Conservation (phyloP, 2,797 vertebrate species). For the Graptemys geographica region DNA sequence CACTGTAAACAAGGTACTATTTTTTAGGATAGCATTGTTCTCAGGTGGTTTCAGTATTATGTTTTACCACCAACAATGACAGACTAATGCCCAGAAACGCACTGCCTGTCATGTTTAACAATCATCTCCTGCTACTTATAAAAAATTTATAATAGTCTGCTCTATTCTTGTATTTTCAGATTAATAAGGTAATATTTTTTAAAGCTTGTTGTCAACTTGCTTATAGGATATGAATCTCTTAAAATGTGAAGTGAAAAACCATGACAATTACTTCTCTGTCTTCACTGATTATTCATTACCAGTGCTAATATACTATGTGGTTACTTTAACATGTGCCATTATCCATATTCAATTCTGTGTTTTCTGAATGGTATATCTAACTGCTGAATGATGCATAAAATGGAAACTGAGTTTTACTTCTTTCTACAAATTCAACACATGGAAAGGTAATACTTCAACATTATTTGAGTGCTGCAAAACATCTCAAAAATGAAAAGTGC, state of each 20-base stretch:
- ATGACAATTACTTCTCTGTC: neutral
- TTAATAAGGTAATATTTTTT: neutral
- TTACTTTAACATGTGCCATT: neutral
- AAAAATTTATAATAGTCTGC: neutral
- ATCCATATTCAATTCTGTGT: neutral
- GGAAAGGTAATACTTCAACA: neutral
- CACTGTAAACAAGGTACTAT: neutral
- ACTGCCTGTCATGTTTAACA: neutral
- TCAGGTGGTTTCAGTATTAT: neutral
- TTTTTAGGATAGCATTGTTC: neutral
- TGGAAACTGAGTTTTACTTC: neutral
- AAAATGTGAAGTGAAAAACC: neutral
- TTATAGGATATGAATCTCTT: neutral
- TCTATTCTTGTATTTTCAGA: neutral
- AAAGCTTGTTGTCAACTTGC: neutral
- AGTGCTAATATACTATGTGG: neutral
- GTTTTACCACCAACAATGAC: neutral
- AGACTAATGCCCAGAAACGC: neutral
- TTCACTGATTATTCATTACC: neutral
- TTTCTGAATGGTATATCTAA: neutral
- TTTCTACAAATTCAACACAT: neutral
- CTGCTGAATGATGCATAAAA: slow-evolving; percentile 2
- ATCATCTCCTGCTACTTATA: neutral
- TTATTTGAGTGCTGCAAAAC: neutral
- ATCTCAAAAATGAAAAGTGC: neutral